Base-by-base conservation (phyloP, 2,888 invertebrate species). In the Dasysyrphus albostriatus region DNA sequence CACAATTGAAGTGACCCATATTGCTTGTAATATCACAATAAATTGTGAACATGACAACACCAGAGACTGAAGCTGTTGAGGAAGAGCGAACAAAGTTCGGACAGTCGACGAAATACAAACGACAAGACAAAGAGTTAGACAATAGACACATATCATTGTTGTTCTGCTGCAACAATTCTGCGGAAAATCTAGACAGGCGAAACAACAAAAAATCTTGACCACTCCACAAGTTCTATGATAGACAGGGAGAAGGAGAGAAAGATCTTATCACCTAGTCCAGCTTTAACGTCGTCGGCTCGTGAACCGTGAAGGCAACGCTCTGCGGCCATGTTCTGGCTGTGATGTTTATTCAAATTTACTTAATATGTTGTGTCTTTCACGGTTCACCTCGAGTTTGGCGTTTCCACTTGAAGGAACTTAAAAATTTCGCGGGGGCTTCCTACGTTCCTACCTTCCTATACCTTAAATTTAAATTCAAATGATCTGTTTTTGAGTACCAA, bases 1-100 rank as follows among this genome's bases (percentile, higher is more conserved):
- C 42, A 49, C 81, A 84, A 82, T 82, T 82, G 77, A 69, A 82
- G 56, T 85, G 85, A 85, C 85, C 85, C 82, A 85, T 81, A 81
- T 85, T 47, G 59, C 29, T 34, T 61, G 69, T 49, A 61, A 29
- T 59, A 19, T 59, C 24, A 24, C 24, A 24, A 24, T 59, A 37
- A 59, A 59, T 42, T 72, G 58, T 32, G 12, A 24, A 49, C 19
- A 47, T 29, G 8, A 42, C 12, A 29, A 24, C 24, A 24, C 2
- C 24, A 24, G 24, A 24, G 24, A 24, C 24, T 2, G 34, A 3
- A 32, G 14, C 14, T 7, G 12, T 0, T 8, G 19, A 51, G 29
- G 3, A 24, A 12, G 24, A 51, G 19, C 5, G 9, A 51, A 24
- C 24, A 51, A 24, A 49, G 7, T 6, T n/a, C n/a, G 24, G 34